phyloP scores from a whole-genome alignment of 2,888 invertebrate species.

The Spisula solida region DNA sequence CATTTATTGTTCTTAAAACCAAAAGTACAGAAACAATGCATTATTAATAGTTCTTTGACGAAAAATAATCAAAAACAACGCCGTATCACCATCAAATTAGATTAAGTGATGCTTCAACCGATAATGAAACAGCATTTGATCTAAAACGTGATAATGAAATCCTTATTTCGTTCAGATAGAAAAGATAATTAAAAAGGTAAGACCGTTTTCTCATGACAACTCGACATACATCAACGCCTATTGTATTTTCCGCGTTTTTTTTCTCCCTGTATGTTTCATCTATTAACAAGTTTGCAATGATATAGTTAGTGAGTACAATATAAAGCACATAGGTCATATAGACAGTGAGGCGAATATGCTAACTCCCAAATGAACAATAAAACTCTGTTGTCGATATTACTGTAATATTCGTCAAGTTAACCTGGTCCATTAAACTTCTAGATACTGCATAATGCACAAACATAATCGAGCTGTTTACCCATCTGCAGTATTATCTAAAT shows the following conservation, averaged over 20 bases:
- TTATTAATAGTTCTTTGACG: constrained; percentile 58
- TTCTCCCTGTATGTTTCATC: neutral
- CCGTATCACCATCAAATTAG: constrained; percentile 51
- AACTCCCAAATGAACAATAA: neutral
- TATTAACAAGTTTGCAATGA: constrained; percentile 18
- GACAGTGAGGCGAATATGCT: neutral
- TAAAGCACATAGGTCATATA: neutral
- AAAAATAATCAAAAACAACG: constrained; percentile 61
- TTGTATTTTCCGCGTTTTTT: constrained; percentile 1
- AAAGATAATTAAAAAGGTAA: constrained; percentile 62
- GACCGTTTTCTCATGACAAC: constrained; percentile 53
- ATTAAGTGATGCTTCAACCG: constrained; percentile 29
- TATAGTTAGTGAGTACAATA: neutral
- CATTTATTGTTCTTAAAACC: constrained; percentile 32
- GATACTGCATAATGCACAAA: neutral
- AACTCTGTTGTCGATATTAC: neutral
- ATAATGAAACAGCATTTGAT: constrained; percentile 65
- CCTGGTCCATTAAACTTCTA: neutral
- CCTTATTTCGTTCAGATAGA: constrained; percentile 46
- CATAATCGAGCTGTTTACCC: neutral
- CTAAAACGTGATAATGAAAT: constrained; percentile 63
- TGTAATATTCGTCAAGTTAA: neutral
- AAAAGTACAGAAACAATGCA: constrained; percentile 52
- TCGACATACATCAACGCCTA: constrained; percentile 53
- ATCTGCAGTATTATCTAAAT: neutral